Conservation (phyloP, 2,113 vertebrate genomes). For the Diglossa brunneiventris region DNA sequence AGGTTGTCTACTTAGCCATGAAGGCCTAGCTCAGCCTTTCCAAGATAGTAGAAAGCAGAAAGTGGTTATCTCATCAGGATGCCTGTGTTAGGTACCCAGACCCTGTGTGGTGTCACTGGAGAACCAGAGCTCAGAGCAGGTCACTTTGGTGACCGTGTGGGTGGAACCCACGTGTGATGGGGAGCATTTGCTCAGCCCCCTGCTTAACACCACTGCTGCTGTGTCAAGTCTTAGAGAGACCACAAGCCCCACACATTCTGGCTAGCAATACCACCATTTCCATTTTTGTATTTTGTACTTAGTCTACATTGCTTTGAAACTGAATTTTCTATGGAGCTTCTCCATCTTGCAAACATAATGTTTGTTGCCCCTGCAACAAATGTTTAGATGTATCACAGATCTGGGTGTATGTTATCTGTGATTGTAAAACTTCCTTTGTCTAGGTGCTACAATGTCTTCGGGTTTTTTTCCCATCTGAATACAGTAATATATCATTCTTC, state of each 20-base stretch:
- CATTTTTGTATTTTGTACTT: background rate
- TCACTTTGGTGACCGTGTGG: background rate
- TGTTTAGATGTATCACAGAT: background rate
- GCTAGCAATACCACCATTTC: background rate
- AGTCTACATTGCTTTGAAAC: background rate
- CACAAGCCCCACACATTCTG: background rate
- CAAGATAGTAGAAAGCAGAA: background rate
- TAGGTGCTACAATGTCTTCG: background rate
- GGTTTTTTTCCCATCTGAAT: background rate
- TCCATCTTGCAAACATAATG: constrained; percentile 16
- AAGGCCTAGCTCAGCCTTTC: background rate
- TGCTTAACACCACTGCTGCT: background rate
- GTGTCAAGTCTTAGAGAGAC: background rate
- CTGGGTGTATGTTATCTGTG: background rate
- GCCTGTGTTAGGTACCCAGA: background rate
- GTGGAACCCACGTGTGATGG: background rate
- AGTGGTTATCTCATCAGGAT: background rate
- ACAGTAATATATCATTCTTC: background rate
- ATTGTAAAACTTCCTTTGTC: constrained; percentile 1
- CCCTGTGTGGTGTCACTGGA: background rate
- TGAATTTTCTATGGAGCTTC: background rate
- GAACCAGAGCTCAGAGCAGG: background rate
- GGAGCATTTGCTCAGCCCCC: background rate
- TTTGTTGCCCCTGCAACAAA: constrained; percentile 14
- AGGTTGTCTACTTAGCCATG: background rate